phyloP scores from a whole-genome alignment of 2,888 invertebrate genomes.

The Noctua janthe region DNA sequence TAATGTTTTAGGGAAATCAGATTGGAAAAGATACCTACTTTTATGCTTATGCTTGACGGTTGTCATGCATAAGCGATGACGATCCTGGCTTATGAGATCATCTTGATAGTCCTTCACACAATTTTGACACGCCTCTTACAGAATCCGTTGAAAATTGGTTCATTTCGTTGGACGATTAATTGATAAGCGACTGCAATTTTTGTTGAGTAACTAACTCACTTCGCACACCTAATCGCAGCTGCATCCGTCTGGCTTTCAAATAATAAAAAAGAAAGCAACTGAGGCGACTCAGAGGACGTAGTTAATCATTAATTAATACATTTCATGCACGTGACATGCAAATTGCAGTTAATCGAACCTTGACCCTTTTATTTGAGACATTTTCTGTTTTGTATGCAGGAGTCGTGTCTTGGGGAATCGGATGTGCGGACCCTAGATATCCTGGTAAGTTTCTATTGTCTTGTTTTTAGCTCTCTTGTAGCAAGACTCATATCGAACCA shows the following conservation, averaged over 20 bases:
- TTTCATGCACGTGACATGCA: constrained; percentile 28
- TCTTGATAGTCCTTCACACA: background rate
- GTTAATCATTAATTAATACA: background rate
- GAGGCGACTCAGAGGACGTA: constrained; percentile 9
- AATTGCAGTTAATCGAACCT: constrained; percentile 12
- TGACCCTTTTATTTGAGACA: background rate
- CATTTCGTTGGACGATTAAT: constrained; percentile 35
- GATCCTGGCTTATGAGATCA: no score
- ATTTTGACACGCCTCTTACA: constrained; percentile 15
- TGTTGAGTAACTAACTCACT: constrained; percentile 21
- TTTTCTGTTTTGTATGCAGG: constrained; percentile 82
- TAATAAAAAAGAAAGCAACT: constrained; percentile 30
- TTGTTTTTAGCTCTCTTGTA: background rate
- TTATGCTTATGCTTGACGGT: background rate
- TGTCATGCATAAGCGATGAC: background rate
- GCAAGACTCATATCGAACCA: background rate
- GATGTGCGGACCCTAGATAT: constrained; percentile 90
- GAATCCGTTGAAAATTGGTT: constrained; percentile 39
- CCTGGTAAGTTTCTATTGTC: constrained; percentile 81
- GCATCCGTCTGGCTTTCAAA: constrained; percentile 5
- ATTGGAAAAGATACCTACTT: background rate
- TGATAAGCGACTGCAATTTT: constrained; percentile 15
- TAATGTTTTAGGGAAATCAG: background rate
- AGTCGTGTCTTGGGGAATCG: constrained; percentile 92
- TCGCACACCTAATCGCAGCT: background rate